Evolutionary conservation across 2,113 vertebrate genomes (phyloP).

Genomic region (Stictonetta naevosa): DNA sequence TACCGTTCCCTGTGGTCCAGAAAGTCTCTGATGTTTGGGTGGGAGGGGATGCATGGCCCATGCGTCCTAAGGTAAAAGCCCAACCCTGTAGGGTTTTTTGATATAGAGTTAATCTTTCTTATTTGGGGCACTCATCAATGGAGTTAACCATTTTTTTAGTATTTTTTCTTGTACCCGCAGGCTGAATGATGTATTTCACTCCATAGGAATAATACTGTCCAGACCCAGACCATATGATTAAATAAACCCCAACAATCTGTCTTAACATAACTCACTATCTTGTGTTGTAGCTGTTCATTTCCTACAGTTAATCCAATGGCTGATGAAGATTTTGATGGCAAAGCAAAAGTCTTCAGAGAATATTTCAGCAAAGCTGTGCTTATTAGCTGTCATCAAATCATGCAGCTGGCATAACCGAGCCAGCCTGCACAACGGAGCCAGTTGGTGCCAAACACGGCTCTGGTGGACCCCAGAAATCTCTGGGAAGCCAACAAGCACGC

Average conservation of each 20-base stretch:
- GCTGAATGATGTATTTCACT: background rate
- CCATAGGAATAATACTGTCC: background rate
- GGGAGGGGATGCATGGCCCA: background rate
- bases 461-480: background rate
- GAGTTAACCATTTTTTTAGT: background rate
- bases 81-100: background rate
- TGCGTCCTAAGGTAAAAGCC: background rate
- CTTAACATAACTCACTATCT: background rate
- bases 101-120: background rate
- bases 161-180: background rate
- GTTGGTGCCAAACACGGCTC: background rate
- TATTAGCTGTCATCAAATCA: conserved; percentile 6
- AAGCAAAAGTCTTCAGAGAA: conserved; percentile 23
- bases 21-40: background rate
- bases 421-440: background rate
- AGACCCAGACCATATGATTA: background rate
- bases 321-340: conserved; percentile 35
- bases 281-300: conserved; percentile 8
- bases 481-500: background rate
- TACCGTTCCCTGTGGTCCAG: background rate
- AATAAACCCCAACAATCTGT: conserved; percentile 15
- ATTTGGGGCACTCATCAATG: background rate
- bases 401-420: background rate
- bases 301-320: conserved; percentile 27
- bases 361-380: conserved; percentile 13